Conservation (phyloP, 2,888 invertebrate species). For the Tupiocoris notatus region DNA sequence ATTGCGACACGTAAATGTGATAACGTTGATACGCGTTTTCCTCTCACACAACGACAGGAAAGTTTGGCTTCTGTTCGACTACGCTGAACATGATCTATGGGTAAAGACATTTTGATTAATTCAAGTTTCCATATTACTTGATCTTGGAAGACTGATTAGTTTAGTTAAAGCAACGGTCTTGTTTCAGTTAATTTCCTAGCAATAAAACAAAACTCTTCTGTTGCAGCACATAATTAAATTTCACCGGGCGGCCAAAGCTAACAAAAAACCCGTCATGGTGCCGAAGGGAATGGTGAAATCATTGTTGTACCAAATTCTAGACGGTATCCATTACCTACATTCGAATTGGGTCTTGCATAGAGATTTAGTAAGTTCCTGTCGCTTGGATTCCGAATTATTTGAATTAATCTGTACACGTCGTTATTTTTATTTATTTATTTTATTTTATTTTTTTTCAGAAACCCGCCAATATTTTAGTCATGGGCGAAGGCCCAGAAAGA, state of each 20-base stretch:
- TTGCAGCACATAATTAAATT: conserved; percentile 93
- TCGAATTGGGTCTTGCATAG: conserved; percentile 98
- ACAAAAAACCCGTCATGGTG: conserved; percentile 93
- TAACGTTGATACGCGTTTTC: conserved; percentile 93
- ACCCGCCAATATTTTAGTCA: conserved; percentile 98
- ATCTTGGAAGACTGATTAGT: too few species aligned
- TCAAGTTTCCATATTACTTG: too few species aligned
- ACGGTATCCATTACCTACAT: conserved; percentile 98
- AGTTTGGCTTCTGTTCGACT: conserved; percentile 96
- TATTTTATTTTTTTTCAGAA: conserved; percentile 61
- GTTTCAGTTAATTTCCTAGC: too few species aligned
- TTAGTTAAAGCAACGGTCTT: not conserved
- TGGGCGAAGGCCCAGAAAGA: conserved; percentile 97
- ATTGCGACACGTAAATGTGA: conserved; percentile 94
- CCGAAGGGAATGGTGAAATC: conserved; percentile 98
- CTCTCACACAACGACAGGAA: conserved; percentile 94
- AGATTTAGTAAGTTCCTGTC: conserved; percentile 80
- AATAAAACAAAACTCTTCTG: too few species aligned
- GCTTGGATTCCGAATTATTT: too few species aligned
- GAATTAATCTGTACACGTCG: too few species aligned
- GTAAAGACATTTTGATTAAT: conserved; percentile 53
- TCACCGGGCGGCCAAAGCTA: conserved; percentile 95
- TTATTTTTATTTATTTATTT: conserved; percentile 12
- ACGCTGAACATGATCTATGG: conserved; percentile 99
- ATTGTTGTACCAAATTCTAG: conserved; percentile 93